Conservation (phyloP, 2,888 invertebrate species). For the Formica aserva region DNA sequence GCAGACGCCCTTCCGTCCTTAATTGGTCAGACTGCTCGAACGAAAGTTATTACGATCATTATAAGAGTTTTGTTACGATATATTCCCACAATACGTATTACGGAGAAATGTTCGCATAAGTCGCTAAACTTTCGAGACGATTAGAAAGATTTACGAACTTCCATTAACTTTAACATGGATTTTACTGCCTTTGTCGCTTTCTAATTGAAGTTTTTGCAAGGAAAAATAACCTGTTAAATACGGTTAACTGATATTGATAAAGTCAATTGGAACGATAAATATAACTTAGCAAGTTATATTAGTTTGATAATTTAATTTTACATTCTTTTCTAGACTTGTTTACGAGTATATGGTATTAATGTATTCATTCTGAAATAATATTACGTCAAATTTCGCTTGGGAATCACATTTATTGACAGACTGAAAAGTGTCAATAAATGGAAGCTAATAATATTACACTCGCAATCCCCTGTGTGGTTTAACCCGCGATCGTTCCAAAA, state of each 20-base stretch:
- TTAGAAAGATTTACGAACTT: constrained; percentile 13
- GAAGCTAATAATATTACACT: constrained; percentile 12
- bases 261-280: neutral
- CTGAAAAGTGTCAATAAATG: neutral
- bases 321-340: neutral
- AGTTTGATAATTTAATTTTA: neutral
- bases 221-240: neutral
- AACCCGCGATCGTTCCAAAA: neutral
- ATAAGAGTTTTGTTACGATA: constrained; percentile 54
- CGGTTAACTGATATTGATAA: neutral
- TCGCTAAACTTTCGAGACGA: constrained; percentile 27
- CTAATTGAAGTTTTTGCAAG: neutral
- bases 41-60: constrained; percentile 64
- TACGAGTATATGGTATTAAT: neutral
- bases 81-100: constrained; percentile 27
- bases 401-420: neutral
- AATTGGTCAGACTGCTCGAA: constrained; percentile 64
- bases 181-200: constrained; percentile 3
- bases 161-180: neutral
- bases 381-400: neutral
- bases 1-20: constrained; percentile 59
- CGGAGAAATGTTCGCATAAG: neutral
- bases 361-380: neutral
- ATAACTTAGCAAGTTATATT: neutral
- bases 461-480: neutral